Conservation (phyloP, 2,888 invertebrate genomes). For the Athalia cordata region DNA sequence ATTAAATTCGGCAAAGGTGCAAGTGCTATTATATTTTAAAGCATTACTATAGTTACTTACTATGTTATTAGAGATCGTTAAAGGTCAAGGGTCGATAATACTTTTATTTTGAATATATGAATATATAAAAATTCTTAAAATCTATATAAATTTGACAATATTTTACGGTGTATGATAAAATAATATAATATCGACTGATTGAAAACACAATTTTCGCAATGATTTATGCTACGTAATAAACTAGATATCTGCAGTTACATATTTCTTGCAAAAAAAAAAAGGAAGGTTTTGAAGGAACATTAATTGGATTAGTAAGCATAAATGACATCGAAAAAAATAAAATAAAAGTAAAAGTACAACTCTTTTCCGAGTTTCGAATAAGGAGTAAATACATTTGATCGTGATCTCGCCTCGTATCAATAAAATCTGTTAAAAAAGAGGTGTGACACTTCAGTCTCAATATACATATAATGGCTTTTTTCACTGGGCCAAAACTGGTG, state of each 20-base stretch:
- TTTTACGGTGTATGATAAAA: not conserved
- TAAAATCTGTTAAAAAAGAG: no score
- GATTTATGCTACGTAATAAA: no score
- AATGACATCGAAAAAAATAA: no score
- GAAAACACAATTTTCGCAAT: not conserved
- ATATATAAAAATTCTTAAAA: slow-evolving; percentile 35
- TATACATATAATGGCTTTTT: no score
- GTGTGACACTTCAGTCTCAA: no score
- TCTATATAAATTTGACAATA: slow-evolving; percentile 23
- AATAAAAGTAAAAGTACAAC: not conserved
- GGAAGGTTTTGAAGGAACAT: slow-evolving; percentile 2
- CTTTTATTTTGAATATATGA: slow-evolving; percentile 41
- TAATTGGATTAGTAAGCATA: not conserved
- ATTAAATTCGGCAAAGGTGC: no score
- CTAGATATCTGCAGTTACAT: no score
- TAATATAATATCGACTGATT: slow-evolving; percentile 1
- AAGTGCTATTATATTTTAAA: no score
- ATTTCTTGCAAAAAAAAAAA: not conserved
- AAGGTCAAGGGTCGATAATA: slow-evolving; percentile 12
- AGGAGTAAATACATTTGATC: no score
- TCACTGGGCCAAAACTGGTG: no score
- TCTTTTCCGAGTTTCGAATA: not conserved
- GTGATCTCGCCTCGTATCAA: no score
- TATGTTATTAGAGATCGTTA: not conserved
- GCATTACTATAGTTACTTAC: no score